Evolutionary conservation across 2,797 vertebrate species (phyloP).

Genomic region (Silurus aristotelis): DNA sequence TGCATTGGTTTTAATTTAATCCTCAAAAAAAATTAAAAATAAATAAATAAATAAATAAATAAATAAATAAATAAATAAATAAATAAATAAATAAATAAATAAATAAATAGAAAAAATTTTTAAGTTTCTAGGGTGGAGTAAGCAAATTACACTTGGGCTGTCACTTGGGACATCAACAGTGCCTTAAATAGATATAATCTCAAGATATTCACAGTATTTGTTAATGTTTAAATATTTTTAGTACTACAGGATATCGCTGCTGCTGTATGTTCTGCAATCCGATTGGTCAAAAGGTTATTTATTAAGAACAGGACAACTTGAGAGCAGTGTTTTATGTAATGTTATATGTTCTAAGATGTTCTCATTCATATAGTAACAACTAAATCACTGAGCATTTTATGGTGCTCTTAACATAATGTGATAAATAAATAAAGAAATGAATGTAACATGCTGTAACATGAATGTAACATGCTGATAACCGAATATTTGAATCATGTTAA

Average conservation of each 20-base stretch:
- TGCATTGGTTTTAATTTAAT: background rate
- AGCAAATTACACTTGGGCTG: background rate
- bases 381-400: background rate
- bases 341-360: background rate
- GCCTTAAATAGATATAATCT: background rate
- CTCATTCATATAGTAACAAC: background rate
- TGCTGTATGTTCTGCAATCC: background rate
- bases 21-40: no score
- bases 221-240: background rate
- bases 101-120: no score
- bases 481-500: no score
- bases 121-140: background rate
- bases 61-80: no score
- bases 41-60: no score
- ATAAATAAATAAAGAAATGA: background rate
- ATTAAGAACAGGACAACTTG: background rate
- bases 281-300: background rate
- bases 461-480: no score
- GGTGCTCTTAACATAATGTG: background rate
- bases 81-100: no score
- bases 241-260: background rate
- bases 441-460: background rate
- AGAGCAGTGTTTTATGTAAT: background rate
- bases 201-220: background rate
- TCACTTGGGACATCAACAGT: background rate